Base-by-base conservation (phyloP, 92 coral and sea anemone genomes). In the Hydrozoanthus gracilis region DNA sequence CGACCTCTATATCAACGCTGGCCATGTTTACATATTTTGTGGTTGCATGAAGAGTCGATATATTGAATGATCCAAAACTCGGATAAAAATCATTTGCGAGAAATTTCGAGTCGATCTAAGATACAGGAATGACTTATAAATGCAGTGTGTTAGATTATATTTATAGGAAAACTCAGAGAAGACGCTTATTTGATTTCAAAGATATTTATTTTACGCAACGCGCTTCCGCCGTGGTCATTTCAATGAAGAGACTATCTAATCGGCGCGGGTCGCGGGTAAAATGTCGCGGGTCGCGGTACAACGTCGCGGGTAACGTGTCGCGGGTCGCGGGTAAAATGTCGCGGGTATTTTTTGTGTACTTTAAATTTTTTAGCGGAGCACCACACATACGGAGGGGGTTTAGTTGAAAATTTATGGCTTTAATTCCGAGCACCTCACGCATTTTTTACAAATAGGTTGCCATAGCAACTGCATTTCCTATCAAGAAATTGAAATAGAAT, bases 11-110 rank as follows among this genome's bases (percentile, higher is more conserved):
- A 11, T 27, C 83, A 78, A 58, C 8, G 51, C 51, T 44, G 16
- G 83, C 71, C 83, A 78, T 78, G 48, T 78, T 78, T 78, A 78
- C 48, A 78, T 58, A 78, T 58, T 20, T 78, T 46, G 83, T 58
- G 83, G 83, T 58, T n/a, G n/a, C n/a, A n/a, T 58, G 18, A 3
- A 5, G 54, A 39, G 83, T 69, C 11, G 70, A 16, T 78, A 60
- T 78, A 77, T 78, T 44, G 71, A 3, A 78, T 60, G 83, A 65
- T 78, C 70, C 83, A 0, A 78, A 60, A 55, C 83, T 77, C 70
- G 71, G 70, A 60, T 15, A 58, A 58, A 78, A 78, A 78, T 78
- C 83, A 78, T 78, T 58, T 78, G 71, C 55, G 71, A 78, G 71
- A 78, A 60, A 15, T 2, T 78, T 65, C 6, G 83, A 78, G 18